Evolutionary conservation across 2,113 vertebrate genomes (phyloP), one percentile per base, ranked within the genome.

Genomic region (Nothoprocta perdicaria): DNA sequence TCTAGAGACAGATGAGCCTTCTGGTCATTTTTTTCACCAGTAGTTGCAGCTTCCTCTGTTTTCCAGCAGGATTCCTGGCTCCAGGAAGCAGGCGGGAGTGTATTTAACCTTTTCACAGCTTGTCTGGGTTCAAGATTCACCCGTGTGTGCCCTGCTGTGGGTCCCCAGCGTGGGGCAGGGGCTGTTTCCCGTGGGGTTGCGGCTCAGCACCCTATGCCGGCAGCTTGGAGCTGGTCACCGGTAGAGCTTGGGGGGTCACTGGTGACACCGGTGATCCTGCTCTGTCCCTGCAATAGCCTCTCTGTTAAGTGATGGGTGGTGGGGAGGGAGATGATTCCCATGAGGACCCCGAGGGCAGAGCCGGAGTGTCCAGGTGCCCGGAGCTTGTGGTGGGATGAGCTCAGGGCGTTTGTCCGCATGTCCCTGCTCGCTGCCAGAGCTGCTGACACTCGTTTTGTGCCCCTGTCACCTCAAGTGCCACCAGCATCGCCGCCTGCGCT

Each of bases 71-170:
- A 0, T 71, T 82, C 85, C 83, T 52, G 88, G 8, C 88, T 62
- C 18, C 1, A 22, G 96, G 92, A 93, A 89, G 86, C 19, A 35
- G 41, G 14, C 61, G 75, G 89, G 86, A 93, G 81, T 77, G 41
- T 79, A 29, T 93, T 93, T 94, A 93, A 96, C 92, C 89, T 94
- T 69, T 75, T 94, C 84, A 71, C 89, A 90, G 21, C 84, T 60
- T 12, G 52, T 10, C 29, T 22, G 27, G 58, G 17, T 55, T 29
- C 48, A 9, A 14, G 24, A 23, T 55, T 31, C 60, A 55, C 60
- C 52, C 11, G 21, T 33, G 2, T 27, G 38, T 68, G 13, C n/a
- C 22, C 41, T 5, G 0, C 3, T 41, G 26, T 6, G 27, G 23
- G 53, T 53, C 13, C 53, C 27, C 14, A 15, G 27, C 15, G 5